Base-by-base conservation (phyloP, 1,140 invertebrate species). In the Apis dorsata region DNA sequence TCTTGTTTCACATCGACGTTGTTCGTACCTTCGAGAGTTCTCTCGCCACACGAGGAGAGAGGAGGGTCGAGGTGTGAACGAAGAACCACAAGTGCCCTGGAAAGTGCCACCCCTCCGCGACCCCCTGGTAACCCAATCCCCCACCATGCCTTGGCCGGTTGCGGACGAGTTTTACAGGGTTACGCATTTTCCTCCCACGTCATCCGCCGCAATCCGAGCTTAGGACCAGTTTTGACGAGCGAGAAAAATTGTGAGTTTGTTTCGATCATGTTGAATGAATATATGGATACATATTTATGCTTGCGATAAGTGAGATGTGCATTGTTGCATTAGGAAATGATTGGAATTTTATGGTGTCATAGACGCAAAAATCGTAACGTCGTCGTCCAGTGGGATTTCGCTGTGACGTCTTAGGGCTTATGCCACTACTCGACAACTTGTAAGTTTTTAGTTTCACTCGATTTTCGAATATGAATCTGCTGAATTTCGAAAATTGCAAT, bases 71-170 rank as follows among this genome's bases (percentile, higher is more conserved):
- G 91, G 91, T 92, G 91, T 92, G 92, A 93, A 92, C 83, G 92
- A 93, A 93, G 92, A 92, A 92, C 92, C 91, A 89, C 91, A 92
- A 93, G 92, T 93, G 91, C 90, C 75, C 85, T 81, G 85, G 87
- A 88, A 86, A 89, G 86, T 82, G 87, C 77, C 82, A 78, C 74
- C 86, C 90, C 77, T 83, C 69, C 75, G 53, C 53, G 60, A 74
- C 84, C 87, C 81, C 75, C 51, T 62, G 49, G 89, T 88, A 88
- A 85, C 81, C 82, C 74, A 74, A 90, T 79, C 82, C 83, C 68
- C 68, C 65, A 62, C 68, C 85, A 63, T 28, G 11, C 44, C 66
- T 44, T 75, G 72, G 51, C 53, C 63, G 79, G 63, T 79, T 79
- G 53, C 55, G 74, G 79, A 85, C 89, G 90, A 90, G 86, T 90